phyloP scores from a whole-genome alignment of 1,140 invertebrate genomes.

The Papilio xuthus region DNA sequence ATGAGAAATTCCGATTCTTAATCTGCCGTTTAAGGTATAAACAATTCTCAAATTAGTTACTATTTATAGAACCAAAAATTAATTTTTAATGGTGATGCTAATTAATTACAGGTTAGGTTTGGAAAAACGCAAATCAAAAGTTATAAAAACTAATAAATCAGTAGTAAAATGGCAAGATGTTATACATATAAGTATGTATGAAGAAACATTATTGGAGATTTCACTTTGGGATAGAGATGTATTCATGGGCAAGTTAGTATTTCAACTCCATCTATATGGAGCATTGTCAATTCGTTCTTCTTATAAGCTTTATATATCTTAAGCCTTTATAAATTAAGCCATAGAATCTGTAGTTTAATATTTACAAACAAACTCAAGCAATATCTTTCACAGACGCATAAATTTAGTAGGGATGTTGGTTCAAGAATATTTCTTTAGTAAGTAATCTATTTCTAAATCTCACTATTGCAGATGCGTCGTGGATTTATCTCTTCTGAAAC shows the following conservation, averaged over 20 bases:
- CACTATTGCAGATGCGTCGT: constrained; percentile 53
- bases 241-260: constrained; percentile 64
- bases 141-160: constrained; percentile 52
- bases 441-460: no score
- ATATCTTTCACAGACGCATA: no score
- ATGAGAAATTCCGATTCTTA: constrained; percentile 59
- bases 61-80: not conserved
- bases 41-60: not conserved
- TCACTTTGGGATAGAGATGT: constrained; percentile 63
- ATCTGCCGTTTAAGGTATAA: constrained; percentile 64
- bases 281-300: not conserved
- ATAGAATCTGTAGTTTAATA: no score
- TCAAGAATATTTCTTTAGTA: no score
- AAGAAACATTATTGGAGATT: constrained; percentile 64
- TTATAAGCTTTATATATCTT: no score
- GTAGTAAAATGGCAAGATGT: constrained; percentile 68
- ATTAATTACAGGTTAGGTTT: constrained; percentile 61
- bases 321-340: no score
- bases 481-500: constrained; percentile 59
- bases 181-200: constrained; percentile 63
- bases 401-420: no score
- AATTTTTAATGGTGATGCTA: not conserved
- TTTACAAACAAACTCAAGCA: no score
- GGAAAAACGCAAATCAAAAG: constrained; percentile 71
- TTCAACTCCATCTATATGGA: not conserved